Evolutionary conservation across 37 sponge, comb jelly and placozoan species (phyloP).

Genomic region (Axinella damicornis): DNA sequence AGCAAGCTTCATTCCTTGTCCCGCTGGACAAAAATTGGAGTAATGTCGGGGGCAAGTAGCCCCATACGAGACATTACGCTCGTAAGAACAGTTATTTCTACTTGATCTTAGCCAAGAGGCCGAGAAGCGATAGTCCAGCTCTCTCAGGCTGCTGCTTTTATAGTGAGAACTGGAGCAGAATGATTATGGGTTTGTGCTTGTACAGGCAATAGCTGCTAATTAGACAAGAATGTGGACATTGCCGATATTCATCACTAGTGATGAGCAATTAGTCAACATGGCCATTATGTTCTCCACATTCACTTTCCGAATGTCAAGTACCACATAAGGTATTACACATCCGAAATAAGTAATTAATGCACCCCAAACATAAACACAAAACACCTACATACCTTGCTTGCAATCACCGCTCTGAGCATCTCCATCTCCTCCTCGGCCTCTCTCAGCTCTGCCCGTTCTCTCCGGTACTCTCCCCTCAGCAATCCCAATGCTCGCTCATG

Average conservation of each 20-base stretch:
- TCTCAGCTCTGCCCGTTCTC: conserved; percentile 21
- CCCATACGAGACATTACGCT: conserved; percentile 78
- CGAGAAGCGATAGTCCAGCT: conserved; percentile 59
- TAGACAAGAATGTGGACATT: too few relatives aligned
- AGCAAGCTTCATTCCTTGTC: conserved; percentile 72
- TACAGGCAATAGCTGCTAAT: too few relatives aligned
- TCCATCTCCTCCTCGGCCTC: conserved; percentile 26
- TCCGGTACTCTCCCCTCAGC: conserved; percentile 14
- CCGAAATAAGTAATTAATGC: too few relatives aligned
- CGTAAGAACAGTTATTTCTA: conserved; percentile 83
- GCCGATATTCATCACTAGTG: too few relatives aligned
- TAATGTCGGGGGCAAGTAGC: conserved; percentile 48
- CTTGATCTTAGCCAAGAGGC: conserved; percentile 89
- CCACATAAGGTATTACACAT: too few relatives aligned
- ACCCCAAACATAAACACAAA: too few relatives aligned
- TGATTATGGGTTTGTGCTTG: too few relatives aligned
- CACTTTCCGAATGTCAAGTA: too few relatives aligned
- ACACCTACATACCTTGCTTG: conserved; percentile 17
- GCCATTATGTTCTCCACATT: too few relatives aligned
- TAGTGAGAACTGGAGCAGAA: too few relatives aligned
- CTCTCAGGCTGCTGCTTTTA: too few relatives aligned
- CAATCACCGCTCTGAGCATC: conserved; percentile 4
- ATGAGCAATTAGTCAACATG: too few relatives aligned
- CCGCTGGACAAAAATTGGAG: conserved; percentile 62
- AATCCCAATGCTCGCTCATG: conserved; percentile 38